Evolutionary conservation across 2,113 vertebrate species (phyloP).

Genomic region (Argyrosomus japonicus): DNA sequence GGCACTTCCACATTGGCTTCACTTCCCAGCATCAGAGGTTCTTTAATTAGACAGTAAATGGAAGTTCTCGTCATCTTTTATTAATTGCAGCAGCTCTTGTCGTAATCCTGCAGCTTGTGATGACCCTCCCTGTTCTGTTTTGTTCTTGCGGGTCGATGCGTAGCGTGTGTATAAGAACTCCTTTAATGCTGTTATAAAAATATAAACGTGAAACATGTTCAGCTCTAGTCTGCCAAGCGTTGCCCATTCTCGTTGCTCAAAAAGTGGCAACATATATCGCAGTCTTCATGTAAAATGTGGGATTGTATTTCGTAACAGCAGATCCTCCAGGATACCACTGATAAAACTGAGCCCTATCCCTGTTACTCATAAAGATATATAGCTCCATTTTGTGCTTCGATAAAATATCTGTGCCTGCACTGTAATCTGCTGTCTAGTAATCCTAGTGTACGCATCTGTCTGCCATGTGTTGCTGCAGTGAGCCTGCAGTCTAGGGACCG

Average conservation of each 20-base stretch:
- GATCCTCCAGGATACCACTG: slow-evolving; percentile 11
- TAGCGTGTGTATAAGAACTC: not conserved
- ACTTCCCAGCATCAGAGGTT: too few species aligned
- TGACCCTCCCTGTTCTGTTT: too few species aligned
- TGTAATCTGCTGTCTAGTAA: slow-evolving; percentile 67
- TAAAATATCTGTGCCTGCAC: slow-evolving; percentile 47
- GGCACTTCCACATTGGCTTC: too few species aligned
- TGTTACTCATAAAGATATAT: slow-evolving; percentile 56
- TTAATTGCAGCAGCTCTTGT: not conserved
- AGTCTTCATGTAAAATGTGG: slow-evolving; percentile 10
- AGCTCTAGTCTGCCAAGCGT: not conserved
- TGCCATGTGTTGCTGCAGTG: slow-evolving; percentile 85
- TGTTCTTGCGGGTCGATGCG: not conserved
- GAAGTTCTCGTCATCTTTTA: not conserved
- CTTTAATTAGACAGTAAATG: not conserved
- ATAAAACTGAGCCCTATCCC: slow-evolving; percentile 31
- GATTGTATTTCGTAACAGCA: slow-evolving; percentile 18
- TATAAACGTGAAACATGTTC: not conserved
- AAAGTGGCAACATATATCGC: not conserved
- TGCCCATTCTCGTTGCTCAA: not conserved
- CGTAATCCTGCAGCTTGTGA: not conserved
- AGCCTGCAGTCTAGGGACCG: slow-evolving; percentile 98
- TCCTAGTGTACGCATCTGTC: slow-evolving; percentile 65
- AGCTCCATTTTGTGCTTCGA: slow-evolving; percentile 40
- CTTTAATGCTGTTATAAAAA: not conserved